Evolutionary conservation across 2,888 invertebrate genomes (phyloP), one percentile per base, ranked within the genome.

Genomic region (Aphidoletes aphidimyza): DNA sequence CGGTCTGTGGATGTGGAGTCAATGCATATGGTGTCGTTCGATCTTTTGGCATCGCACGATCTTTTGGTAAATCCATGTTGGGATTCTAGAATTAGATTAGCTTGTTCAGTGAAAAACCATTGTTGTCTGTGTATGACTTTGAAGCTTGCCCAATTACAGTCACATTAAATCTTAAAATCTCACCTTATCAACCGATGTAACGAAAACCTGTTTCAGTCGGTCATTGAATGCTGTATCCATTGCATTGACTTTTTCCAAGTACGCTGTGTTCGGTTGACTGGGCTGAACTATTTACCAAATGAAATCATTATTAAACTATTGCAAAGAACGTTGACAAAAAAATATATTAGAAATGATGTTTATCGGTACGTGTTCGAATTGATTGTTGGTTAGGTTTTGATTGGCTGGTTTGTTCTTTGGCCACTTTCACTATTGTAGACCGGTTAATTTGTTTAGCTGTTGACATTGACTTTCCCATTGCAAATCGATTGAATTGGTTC

Each of bases 381-480:
- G n/a, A 11, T 26, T 30, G 9, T 30, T 69, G 69, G 69, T 69
- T 69, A 69, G 6, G 11, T 69, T 69, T 2, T 17, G 34, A 2
- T 30, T 30, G 30, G 14, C 5, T 30, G 3, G 30, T 14, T 69
- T 26, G 1, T 2, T 54, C 54, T 30, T 30, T 2, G 2, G 30
- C 69, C 2, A 69, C 30, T 69, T 69, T 0, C n/a, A 9, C n/a
- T 14, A 69, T 34, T 34, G 34, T n/a, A 14, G 9, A 30, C 30
- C 17, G 69, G 0, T 34, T 34, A 2, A 69, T 30, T 30, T 69
- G 69, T 30, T 69, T 69, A 3, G 69, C 69, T 5, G 69, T 69
- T 30, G 69, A 69, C 69, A 69, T 69, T 34, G 69, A 69, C n/a
- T 69, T 69, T 26, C 69, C 69, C 69, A 69, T 69, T 0, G 34